phyloP scores from a whole-genome alignment of 2,113 vertebrate genomes.

The Ia io region DNA sequence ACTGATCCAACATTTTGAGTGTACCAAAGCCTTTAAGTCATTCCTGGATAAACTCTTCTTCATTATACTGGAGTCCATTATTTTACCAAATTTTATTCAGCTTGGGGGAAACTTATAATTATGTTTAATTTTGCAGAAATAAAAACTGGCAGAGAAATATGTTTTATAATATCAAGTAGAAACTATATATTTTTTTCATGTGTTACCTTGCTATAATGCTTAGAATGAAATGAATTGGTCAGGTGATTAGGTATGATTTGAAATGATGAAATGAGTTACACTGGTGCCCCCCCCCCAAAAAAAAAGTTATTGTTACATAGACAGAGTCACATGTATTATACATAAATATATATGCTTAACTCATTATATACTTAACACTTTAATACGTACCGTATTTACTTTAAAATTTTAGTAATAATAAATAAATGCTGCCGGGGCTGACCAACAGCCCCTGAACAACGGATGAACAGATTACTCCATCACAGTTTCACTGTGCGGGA shows the following conservation, averaged over 20 bases:
- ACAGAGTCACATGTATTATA: background rate
- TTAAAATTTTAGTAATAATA: background rate
- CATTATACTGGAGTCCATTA: background rate
- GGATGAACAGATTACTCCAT: too few species aligned
- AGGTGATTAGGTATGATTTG: background rate
- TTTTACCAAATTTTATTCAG: background rate
- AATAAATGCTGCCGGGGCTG: background rate
- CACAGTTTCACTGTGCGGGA: too few species aligned
- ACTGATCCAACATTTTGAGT: background rate
- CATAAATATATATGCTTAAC: background rate
- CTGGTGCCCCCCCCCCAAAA: background rate
- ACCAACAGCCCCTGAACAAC: too few species aligned
- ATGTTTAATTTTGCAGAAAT: constrained; percentile 23
- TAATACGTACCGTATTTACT: background rate
- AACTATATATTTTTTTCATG: background rate
- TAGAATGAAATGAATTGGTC: constrained; percentile 27
- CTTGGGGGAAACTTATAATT: background rate
- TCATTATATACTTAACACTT: background rate
- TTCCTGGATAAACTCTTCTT: background rate
- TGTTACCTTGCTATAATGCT: background rate
- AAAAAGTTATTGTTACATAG: background rate
- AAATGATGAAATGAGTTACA: constrained; percentile 17
- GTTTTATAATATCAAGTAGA: background rate
- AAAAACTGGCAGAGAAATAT: background rate
- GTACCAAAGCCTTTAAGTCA: background rate